A percentile compares a stretch with the other conserved stretches of the same genome.
phyloP scores from a whole-genome alignment of 2,113 vertebrate species.

The Grus americana region DNA sequence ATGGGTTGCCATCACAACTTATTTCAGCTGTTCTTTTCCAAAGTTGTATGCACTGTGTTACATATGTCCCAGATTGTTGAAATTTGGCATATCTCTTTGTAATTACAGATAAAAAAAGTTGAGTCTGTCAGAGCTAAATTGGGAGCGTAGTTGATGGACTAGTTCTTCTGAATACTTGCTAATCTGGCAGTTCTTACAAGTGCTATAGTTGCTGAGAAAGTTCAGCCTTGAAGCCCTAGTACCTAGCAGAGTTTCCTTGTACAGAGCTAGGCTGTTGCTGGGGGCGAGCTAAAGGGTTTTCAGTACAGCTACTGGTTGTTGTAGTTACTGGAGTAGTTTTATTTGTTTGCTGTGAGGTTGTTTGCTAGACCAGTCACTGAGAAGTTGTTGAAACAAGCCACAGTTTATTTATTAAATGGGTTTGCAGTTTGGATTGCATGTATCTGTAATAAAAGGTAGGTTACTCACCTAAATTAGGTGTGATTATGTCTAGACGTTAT shows the following conservation, averaged over 20 bases:
- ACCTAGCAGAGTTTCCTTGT: neutral
- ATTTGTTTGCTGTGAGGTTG: neutral
- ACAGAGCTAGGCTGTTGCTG: neutral
- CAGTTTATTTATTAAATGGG: neutral
- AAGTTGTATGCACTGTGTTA: neutral
- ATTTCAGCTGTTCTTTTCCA: neutral
- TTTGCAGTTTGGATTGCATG: neutral
- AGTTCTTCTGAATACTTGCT: neutral
- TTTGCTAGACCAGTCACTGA: neutral
- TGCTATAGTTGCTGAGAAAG: neutral
- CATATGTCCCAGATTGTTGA: neutral
- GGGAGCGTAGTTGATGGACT: neutral
- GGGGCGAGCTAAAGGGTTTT: neutral
- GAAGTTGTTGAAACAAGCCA: neutral
- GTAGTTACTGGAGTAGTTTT: neutral
- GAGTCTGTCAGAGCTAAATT: neutral
- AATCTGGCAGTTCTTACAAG: fast-evolving
- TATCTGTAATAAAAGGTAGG: neutral
- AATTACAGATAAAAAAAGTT: neutral
- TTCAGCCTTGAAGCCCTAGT: neutral
- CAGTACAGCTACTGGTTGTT: neutral
- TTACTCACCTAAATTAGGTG: neutral
- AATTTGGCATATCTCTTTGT: neutral
- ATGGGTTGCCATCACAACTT: neutral
- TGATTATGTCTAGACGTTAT: neutral